Evolutionary conservation across 2,797 vertebrate genomes (phyloP).

Genomic region (Enteromius trimaculatus): DNA sequence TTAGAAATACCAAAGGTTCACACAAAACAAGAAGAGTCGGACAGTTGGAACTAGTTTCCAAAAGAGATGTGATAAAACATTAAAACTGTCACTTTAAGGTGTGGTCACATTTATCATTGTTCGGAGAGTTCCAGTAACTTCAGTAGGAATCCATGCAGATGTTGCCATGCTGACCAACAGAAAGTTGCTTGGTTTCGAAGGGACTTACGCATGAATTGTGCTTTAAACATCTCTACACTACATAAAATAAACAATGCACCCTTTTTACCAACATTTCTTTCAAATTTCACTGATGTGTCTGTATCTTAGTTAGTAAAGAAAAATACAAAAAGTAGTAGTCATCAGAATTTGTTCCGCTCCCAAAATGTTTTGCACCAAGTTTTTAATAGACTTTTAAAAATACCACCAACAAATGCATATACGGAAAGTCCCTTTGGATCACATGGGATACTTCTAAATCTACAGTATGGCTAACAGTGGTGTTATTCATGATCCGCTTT

Average conservation of each 20-base stretch:
- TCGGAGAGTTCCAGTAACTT: not conserved
- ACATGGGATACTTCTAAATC: conserved; percentile 19
- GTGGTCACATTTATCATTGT: not conserved
- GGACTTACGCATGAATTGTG: not conserved
- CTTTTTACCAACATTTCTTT: not conserved
- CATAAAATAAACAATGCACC: not conserved
- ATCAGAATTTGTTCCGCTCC: conserved; percentile 52
- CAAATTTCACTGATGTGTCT: not conserved
- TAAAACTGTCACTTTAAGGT: not conserved
- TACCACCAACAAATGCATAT: conserved; percentile 14
- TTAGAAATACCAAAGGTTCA: no score
- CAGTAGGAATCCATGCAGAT: not conserved
- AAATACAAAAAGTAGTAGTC: conserved; percentile 36
- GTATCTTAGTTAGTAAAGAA: not conserved
- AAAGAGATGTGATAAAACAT: no score
- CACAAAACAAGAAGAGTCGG: no score
- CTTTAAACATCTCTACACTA: not conserved
- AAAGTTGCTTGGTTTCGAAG: not conserved
- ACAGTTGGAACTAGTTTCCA: no score
- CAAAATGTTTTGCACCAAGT: conserved; percentile 1
- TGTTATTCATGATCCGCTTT: conserved; percentile 43
- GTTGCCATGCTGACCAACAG: not conserved
- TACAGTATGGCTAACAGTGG: conserved; percentile 20
- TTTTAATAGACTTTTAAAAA: conserved; percentile 19
- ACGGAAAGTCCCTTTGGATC: conserved; percentile 19